Evolutionary conservation across 2,888 invertebrate genomes (phyloP).

Genomic region (Volucella inflata): DNA sequence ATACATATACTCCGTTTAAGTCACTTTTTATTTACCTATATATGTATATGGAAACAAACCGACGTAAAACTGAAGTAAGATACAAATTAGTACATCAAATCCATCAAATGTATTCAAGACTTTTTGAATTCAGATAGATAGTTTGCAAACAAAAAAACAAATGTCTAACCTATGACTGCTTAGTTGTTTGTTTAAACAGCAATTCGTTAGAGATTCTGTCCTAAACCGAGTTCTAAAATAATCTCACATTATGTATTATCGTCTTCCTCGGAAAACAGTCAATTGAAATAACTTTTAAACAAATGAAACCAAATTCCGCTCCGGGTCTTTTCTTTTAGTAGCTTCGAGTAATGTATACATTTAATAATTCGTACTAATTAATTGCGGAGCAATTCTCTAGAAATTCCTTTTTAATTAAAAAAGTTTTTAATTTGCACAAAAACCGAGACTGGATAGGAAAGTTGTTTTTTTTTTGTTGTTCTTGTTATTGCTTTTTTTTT

Average conservation of each 20-base stretch:
- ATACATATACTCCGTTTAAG: too few relatives aligned
- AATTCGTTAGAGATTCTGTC: neutral
- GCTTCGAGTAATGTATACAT: neutral
- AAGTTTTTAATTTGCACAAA: conserved; percentile 57
- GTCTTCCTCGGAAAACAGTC: neutral
- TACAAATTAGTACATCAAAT: too few relatives aligned
- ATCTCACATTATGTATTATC: neutral
- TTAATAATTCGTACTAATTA: conserved; percentile 51
- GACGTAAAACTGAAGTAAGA: too few relatives aligned
- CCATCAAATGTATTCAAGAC: too few relatives aligned
- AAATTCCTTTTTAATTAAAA: conserved; percentile 56
- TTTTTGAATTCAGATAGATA: too few relatives aligned
- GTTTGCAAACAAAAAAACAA: too few relatives aligned
- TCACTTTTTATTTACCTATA: too few relatives aligned
- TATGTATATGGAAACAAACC: too few relatives aligned
- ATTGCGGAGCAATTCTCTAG: conserved; percentile 48
- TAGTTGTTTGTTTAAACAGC: too few relatives aligned
- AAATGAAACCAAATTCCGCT: conserved; percentile 22
- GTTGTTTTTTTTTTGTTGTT: neutral
- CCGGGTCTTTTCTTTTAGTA: neutral
- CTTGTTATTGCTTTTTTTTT: neutral
- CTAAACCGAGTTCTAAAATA: neutral
- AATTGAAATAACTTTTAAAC: neutral
- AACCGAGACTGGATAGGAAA: conserved; percentile 2
- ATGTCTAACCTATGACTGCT: too few relatives aligned